Evolutionary conservation across 2,113 vertebrate species (phyloP), one percentile per base, ranked within the genome.

Genomic region (Motacilla alba): DNA sequence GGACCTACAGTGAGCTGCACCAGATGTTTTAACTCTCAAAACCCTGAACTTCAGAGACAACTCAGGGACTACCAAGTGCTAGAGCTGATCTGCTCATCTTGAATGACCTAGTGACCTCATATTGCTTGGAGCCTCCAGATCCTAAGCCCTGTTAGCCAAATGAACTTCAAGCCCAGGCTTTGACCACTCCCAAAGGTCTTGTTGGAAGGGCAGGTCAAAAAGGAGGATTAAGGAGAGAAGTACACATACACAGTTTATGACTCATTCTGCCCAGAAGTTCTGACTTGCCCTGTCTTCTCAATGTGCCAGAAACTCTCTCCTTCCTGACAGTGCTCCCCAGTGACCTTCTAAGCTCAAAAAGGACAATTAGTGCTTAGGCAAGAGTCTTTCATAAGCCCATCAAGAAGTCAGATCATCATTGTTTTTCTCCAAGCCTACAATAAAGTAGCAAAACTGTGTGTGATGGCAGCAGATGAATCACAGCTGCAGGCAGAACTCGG

Each of bases 251-350:
- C 3, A 70, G 22, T 63, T 63, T 53, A 55, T 94, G 94, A 96
- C 55, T 96, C 94, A 97, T 68, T 81, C 56, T 95, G 88, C 44
- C 73, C 94, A 69, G 37, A 79, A 89, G 60, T 95, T 93, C 86
- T 92, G 86, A 93, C 83, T 90, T 97, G 88, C 77, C 83, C 77
- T 46, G 33, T 84, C 69, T 72, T 93, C 73, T 79, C 58, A 62
- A 17, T n/a, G 83, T 50, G 46, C n/a, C 83, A 89, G 62, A 79
- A 93, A 89, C 53, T 75, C 70, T 85, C 85, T 88, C 83, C 73
- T 83, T 94, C 52, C 79, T 93, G 73, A 55, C 68, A 89, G 59
- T 9, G 64, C 68, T 93, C 39, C 55, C 67, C 67, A 63, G 31
- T 41, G 74, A 68, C 76, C 87, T 92, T 83, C 83, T 84, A 89